A percentile compares a stretch with the other conserved stretches of the same genome.
Conservation (phyloP, 2,113 vertebrate species). For the Poicephalus gulielmi region DNA sequence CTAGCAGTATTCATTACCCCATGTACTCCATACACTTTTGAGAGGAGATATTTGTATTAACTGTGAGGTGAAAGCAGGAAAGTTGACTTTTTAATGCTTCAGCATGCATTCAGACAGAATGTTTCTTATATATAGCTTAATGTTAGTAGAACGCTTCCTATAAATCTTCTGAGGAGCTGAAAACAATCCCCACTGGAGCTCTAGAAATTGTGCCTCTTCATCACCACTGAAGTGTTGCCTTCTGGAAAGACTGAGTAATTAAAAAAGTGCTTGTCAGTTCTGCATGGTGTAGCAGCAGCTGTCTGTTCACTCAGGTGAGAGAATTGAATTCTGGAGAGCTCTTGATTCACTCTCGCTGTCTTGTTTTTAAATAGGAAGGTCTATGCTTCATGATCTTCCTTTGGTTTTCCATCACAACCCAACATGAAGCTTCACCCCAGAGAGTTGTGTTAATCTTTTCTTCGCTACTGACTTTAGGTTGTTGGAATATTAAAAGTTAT, state of each 20-base stretch:
- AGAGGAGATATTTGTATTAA: not conserved
- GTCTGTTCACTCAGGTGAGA: slow-evolving; percentile 37
- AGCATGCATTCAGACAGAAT: not conserved
- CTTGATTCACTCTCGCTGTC: not conserved
- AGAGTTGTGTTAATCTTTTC: not conserved
- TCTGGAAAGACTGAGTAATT: slow-evolving; percentile 49
- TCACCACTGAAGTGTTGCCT: slow-evolving; percentile 22
- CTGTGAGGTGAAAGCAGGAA: not conserved
- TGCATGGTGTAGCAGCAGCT: slow-evolving; percentile 15
- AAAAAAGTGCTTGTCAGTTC: slow-evolving; percentile 23
- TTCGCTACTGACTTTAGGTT: not conserved
- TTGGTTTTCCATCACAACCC: not conserved
- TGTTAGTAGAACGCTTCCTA: not conserved
- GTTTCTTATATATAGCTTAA: not conserved
- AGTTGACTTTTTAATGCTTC: not conserved
- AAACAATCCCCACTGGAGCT: not conserved
- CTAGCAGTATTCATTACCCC: not conserved
- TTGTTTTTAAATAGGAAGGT: not conserved
- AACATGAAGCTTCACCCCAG: not conserved
- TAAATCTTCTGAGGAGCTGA: not conserved
- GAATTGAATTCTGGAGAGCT: slow-evolving; percentile 33
- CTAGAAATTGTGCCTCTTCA: slow-evolving; percentile 30
- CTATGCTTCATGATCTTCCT: not conserved
- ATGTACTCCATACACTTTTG: not conserved
- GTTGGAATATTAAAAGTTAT: not conserved